Evolutionary conservation across 2,888 invertebrate species (phyloP), one percentile per base, ranked within the genome.

Genomic region (Rhogogaster chlorosoma): DNA sequence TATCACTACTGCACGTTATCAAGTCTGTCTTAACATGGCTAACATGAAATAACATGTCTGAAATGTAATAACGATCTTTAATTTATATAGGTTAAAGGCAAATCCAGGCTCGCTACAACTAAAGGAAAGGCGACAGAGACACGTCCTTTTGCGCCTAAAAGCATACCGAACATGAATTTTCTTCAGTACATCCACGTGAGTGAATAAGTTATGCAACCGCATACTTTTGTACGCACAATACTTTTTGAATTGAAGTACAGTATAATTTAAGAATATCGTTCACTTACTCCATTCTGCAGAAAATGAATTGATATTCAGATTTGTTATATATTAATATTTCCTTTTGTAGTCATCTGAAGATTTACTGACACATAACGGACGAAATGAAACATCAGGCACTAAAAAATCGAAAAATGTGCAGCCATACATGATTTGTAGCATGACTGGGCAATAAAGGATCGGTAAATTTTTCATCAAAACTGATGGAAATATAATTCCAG

Each of bases 131-230:
- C 57, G 57, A 4, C 12, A n/a, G 57, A 57, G 57, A 0, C 57
- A 12, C 12, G n/a, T 4, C 6, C 57, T 57, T 57, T 57, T 6
- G 6, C 57, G 15, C 9, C 36, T 12, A 86, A 86, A 42, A 86
- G 70, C 0, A 67, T 86, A 70, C 87, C 87, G n/a, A 86, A 86
- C 49, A 84, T 80, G 18, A 85, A 84, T 71, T 73, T 87, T 9
- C 85, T 87, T 53, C 86, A 85, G 0, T 87, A 85, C n/a, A 73
- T 87, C 1, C 83, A 83, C n/a, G 86, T 86, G 29, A 86, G 87
- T 84, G 36, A 71, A 57, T 57, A n/a, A n/a, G 15, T 57, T 57
- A 3, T 3, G 57, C 6, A 2, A 57, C n/a, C n/a, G n/a, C n/a
- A n/a, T 57, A 12, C 57, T 12, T 10, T 15, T 61, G n/a, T 61